Conservation (phyloP, 2,113 vertebrate species). For the Hydropotes inermis region DNA sequence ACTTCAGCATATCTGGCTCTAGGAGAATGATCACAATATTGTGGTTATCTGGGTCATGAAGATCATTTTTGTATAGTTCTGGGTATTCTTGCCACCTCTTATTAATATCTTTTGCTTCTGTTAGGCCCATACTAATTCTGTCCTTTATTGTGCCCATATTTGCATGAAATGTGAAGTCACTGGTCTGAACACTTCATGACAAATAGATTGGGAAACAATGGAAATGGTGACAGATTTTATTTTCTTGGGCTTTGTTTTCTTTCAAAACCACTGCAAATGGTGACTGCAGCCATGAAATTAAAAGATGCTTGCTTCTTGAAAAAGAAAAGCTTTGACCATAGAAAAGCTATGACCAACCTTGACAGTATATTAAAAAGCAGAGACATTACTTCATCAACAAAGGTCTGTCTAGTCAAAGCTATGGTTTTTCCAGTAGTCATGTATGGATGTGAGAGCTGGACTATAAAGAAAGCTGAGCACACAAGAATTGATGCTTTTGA, state of each 20-base stretch:
- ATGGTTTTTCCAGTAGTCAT: not conserved
- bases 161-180: not conserved
- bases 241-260: not conserved
- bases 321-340: not conserved
- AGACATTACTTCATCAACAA: not conserved
- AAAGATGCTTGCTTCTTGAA: not conserved
- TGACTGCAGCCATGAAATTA: not conserved
- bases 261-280: not conserved
- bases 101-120: not conserved
- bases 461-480: not conserved
- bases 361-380: not conserved
- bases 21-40: not conserved
- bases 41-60: not conserved
- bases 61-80: not conserved
- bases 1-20: not conserved
- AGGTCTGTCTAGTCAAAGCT: not conserved
- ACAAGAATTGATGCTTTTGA: not conserved
- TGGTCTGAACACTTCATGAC: not conserved
- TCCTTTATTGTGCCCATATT: not conserved
- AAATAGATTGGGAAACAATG: not conserved
- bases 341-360: not conserved
- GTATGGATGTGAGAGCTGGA: not conserved
- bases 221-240: accelerated
- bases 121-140: not conserved
- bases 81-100: not conserved